Evolutionary conservation across 2,888 invertebrate species (phyloP).

Genomic region (Myopa testacea): DNA sequence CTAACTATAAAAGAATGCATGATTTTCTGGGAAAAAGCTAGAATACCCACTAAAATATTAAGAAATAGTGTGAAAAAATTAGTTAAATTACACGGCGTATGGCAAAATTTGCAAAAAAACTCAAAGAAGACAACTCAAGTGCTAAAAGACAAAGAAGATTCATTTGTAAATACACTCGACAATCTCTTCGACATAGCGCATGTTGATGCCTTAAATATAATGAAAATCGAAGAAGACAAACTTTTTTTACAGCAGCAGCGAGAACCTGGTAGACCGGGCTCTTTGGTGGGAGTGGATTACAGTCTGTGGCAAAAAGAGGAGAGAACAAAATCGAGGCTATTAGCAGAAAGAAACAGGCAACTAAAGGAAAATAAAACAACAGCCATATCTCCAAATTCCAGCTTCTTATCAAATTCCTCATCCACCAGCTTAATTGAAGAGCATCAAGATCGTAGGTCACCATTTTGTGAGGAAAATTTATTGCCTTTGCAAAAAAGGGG

Average conservation of each 20-base stretch:
- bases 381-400: not conserved
- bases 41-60: constrained; percentile 28
- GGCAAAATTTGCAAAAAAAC: not conserved
- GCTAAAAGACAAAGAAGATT: not conserved
- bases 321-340: constrained; percentile 27
- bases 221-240: too few species aligned
- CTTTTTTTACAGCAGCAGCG: constrained; percentile 21
- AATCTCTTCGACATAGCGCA: constrained; percentile 25
- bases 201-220: not conserved
- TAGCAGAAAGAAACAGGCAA: constrained; percentile 33
- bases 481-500: too few species aligned
- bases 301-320: constrained; percentile 18
- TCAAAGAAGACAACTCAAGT: not conserved
- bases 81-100: not conserved
- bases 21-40: too few species aligned
- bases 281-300: constrained; percentile 32
- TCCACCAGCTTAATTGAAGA: too few species aligned
- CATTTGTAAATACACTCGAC: constrained; percentile 20
- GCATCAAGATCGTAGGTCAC: too few species aligned
- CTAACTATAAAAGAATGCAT: constrained; percentile 8
- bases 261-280: constrained; percentile 20
- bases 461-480: too few species aligned
- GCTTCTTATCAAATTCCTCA: constrained; percentile 21
- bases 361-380: constrained; percentile 17
- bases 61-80: constrained; percentile 24